Base-by-base conservation (phyloP, 2,797 vertebrate species). In the Lepilemur ruficaudatus region DNA sequence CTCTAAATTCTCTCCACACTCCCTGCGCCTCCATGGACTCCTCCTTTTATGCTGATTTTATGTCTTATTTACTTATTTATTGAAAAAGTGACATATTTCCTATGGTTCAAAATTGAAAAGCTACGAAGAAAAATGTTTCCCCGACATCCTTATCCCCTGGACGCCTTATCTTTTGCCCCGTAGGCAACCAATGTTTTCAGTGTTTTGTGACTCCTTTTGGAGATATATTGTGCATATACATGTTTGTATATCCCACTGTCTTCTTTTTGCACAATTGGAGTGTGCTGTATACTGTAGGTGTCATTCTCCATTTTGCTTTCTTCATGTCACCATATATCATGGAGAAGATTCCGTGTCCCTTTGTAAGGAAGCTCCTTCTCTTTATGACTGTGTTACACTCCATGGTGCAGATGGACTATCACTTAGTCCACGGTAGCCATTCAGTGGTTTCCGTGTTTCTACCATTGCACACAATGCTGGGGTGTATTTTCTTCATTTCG, bases 61-160 rank as follows among this genome's bases (percentile, higher is more conserved):
- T 9, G 88, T 32, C 48, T 79, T 52, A 52, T 25, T 75, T 75
- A 28, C 18, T 70, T 61, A 22, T 41, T 52, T 83, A 59, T 25
- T 89, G n/a, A 52, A 87, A 55, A 72, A 28, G 14, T 35, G 46
- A 48, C 83, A 57, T 25, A 65, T 72, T 93, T 59, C 38, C 13
- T 6, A 9, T 72, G 28, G 6, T 65, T 88, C 70, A 73, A 30
- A 87, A 32, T 88, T 72, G 25, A 67, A 83, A 80, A 90, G 13
- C 20, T 63, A 50, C 28, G 61, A 23, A 65, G 48, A 63, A 61
- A 63, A 41, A 61, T 41, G 22, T 63, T 82, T 76, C 5, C 50
- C 28, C 18, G 32, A 61, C 8, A 46, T 63, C 28, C 25, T 86
- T 30, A 10, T 22, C 18, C 32, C 5, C 6, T 43, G 61, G 76